Conservation (phyloP, 2,797 vertebrate species). For the Mastacembelus armatus region DNA sequence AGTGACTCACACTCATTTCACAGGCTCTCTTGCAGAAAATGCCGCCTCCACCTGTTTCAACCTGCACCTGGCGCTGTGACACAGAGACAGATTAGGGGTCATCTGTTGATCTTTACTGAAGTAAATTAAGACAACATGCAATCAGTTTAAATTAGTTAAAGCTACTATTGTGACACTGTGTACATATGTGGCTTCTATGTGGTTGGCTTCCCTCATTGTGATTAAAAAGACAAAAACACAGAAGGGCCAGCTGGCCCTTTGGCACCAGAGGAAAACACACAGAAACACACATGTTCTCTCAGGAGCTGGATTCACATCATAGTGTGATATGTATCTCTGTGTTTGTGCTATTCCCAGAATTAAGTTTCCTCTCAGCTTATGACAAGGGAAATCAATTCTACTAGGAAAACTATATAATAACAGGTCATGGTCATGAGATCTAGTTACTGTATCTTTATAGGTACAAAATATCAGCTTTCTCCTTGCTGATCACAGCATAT, state of each 20-base stretch:
- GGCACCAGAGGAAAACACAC: constrained; percentile 23
- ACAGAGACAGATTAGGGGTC: constrained; percentile 70
- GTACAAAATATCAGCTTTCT: constrained; percentile 18
- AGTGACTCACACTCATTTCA: constrained; percentile 55
- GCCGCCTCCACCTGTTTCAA: constrained; percentile 55
- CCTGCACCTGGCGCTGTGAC: constrained; percentile 72
- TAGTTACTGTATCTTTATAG: constrained; percentile 23
- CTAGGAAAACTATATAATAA: constrained; percentile 26
- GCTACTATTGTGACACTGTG: constrained; percentile 31
- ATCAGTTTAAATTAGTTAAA: constrained; percentile 50
- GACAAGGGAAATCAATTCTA: constrained; percentile 56
- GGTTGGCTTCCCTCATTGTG: background rate
- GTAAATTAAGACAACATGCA: constrained; percentile 68
- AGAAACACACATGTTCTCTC: constrained; percentile 39
- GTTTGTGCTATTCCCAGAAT: constrained; percentile 44
- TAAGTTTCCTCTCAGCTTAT: constrained; percentile 35
- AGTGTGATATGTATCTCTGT: constrained; percentile 48
- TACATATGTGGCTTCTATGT: constrained; percentile 35
- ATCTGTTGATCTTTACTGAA: constrained; percentile 57
- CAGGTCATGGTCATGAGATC: constrained; percentile 10
- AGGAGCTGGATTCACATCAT: constrained; percentile 33
- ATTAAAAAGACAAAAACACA: constrained; percentile 30
- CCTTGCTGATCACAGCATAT: constrained; percentile 13
- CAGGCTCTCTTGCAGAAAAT: constrained; percentile 66
- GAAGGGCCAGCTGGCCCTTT: constrained; percentile 45